Evolutionary conservation across 2,888 invertebrate species (phyloP).

Genomic region (Aleiodes testaceus): DNA sequence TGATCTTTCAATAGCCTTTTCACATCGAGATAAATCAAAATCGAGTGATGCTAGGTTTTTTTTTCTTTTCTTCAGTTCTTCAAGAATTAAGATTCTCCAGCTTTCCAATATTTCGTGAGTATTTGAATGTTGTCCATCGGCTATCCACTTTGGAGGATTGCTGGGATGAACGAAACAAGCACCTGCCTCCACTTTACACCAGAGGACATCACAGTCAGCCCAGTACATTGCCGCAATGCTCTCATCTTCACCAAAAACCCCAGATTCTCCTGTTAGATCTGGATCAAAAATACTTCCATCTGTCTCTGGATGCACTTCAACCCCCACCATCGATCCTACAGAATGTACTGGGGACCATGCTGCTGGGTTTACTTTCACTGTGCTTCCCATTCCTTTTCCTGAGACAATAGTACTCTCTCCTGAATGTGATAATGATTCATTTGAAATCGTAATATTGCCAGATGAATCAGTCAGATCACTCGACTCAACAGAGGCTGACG

Average conservation of each 20-base stretch:
- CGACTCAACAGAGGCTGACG: constrained; percentile 59
- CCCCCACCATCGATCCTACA: constrained; percentile 87
- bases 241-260: constrained; percentile 87
- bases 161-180: constrained; percentile 84
- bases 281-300: constrained; percentile 88
- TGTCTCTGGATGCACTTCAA: constrained; percentile 90
- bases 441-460: constrained; percentile 70
- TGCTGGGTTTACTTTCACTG: constrained; percentile 78
- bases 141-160: constrained; percentile 83
- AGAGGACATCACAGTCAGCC: constrained; percentile 87
- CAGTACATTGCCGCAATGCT: constrained; percentile 81
- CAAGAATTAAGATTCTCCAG: constrained; percentile 85
- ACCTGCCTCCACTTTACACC: constrained; percentile 88
- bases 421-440: constrained; percentile 68
- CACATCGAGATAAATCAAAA: constrained; percentile 78
- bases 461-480: constrained; percentile 65
- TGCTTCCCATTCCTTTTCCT: constrained; percentile 70
- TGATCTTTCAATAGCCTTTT: constrained; percentile 84
- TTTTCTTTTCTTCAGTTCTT: constrained; percentile 79
- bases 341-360: constrained; percentile 93
- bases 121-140: constrained; percentile 76
- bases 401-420: constrained; percentile 69
- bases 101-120: constrained; percentile 78
- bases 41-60: constrained; percentile 66
- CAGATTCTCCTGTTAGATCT: constrained; percentile 81